A percentile compares a stretch with the other conserved stretches of the same genome.
Conservation (phyloP, 1,140 invertebrate genomes). For the Leucophenga varia region DNA sequence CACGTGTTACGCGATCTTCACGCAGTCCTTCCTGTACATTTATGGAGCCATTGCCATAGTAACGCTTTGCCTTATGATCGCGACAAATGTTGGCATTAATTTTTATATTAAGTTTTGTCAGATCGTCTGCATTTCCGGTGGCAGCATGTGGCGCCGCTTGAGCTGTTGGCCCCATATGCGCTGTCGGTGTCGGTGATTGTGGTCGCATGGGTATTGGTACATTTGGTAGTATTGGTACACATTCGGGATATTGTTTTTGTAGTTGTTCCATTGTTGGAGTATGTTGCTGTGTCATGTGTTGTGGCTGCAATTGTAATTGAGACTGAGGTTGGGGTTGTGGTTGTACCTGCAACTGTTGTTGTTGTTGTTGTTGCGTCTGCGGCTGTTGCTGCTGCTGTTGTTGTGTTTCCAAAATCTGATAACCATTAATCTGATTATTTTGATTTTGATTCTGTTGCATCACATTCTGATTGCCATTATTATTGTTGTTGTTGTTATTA, state of each 20-base stretch:
- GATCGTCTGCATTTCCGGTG: constrained; percentile 5
- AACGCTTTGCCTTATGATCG: constrained; percentile 32
- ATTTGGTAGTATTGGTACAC: neutral
- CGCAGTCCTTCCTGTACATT: constrained; percentile 17
- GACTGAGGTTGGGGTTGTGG: neutral
- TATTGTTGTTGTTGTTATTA: constrained; percentile 3
- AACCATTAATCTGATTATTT: neutral
- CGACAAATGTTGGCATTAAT: constrained; percentile 38
- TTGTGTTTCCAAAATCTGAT: neutral
- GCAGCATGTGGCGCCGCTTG: neutral
- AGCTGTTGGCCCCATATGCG: neutral
- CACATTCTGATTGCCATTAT: too few species aligned
- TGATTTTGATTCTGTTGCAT: constrained; percentile 4
- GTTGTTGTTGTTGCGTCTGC: constrained; percentile 2
- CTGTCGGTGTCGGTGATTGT: neutral
- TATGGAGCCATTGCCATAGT: constrained; percentile 41
- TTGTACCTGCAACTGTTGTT: constrained; percentile 3
- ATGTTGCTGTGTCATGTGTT: constrained; percentile 4
- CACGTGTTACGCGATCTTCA: constrained; percentile 1
- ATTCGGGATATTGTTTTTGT: neutral
- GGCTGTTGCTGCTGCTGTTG: constrained; percentile 5
- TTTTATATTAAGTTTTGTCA: constrained; percentile 34
- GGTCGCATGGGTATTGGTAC: neutral
- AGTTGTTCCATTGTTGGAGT: constrained; percentile 9
- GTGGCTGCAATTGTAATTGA: constrained; percentile 2